These are phyloP conservation scores for Notothenia rossii DNA, from an alignment of 2,113 vertebrate genomes.

Conservation along the genomic window DNA sequence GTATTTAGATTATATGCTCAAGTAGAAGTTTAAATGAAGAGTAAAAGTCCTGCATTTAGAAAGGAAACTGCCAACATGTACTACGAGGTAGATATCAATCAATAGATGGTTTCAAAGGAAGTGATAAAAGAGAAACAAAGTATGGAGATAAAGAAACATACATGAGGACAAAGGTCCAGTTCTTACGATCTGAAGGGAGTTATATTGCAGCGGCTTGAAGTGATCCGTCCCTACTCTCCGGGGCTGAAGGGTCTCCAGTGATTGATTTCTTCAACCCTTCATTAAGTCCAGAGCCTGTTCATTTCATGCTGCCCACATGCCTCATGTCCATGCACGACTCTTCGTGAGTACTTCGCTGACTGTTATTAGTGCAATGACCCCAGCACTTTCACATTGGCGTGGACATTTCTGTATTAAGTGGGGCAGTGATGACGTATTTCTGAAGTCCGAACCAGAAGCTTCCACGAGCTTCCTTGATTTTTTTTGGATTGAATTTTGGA, in stretches of 20 bases:
- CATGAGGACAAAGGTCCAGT: neutral
- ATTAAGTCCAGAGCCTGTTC: constrained; percentile 7
- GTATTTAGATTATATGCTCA: neutral
- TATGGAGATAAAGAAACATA: neutral
- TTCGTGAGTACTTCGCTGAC: neutral
- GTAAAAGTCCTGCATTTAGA: neutral
- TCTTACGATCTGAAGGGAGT: neutral
- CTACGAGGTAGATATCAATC: neutral
- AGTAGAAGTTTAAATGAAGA: neutral
- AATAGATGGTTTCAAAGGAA: too few relatives aligned
- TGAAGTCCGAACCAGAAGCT: too few relatives aligned
- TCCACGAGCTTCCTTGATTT: too few relatives aligned
- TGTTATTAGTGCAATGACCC: neutral
- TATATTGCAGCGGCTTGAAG: neutral
- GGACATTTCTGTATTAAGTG: neutral
- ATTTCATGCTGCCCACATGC: constrained; percentile 16
- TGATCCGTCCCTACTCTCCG: neutral
- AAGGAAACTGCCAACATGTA: neutral
- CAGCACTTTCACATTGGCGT: neutral
- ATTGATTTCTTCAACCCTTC: constrained; percentile 21
- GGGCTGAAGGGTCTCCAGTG: neutral
- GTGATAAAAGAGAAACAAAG: too few relatives aligned
- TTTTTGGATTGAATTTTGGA: too few relatives aligned
- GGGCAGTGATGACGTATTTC: too few relatives aligned
- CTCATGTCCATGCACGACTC: constrained; percentile 1